Base-by-base conservation (phyloP, 2,888 invertebrate genomes). In the Tetanocera ferruginea region DNA sequence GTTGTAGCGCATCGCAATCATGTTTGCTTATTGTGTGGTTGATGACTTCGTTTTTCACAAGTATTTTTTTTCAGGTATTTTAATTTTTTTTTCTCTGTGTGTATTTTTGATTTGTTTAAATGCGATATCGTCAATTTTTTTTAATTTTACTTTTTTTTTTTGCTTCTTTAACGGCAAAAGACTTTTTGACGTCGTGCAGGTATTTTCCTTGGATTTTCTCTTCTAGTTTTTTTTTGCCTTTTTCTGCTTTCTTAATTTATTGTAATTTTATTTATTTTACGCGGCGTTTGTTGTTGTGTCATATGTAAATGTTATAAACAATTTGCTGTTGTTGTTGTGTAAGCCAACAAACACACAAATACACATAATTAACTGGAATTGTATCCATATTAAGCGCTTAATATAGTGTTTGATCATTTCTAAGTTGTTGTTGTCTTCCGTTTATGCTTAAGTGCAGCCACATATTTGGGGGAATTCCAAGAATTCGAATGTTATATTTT, bases 1-100 rank as follows among this genome's bases (percentile, higher is more conserved):
- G 69, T 64, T 19, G 64, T 69, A 70, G 77, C 70, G 67, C 79
- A 80, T 81, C 81, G 73, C 70, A 71, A 73, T 77, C 72, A 76
- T 79, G 62, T 77, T 71, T 77, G 70, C 74, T 64, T 28, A 49
- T 49, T 49, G 73, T 60, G 70, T 34, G 72, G 43, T 37, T 62
- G 73, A 69, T 34, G 28, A 43, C 60, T 62, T 25, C 28, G 60
- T 57, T 52, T 73, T n/a, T 49, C 57, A 14, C 55, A 28, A 52
- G 49, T 67, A 31, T 19, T 75, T 62, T 62, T 11, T 37, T 55
- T 52, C 31, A 23, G 28, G 34, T 57, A 55, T 57, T 14, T 72
- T 37, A 67, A 31, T 23, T 34, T 49, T 69, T 57, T 43, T 69
- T 28, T 51, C 49, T 37, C 9, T 37, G 25, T 70, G 67, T 37